phyloP scores from a whole-genome alignment of 2,797 vertebrate species.

The Manis pentadactyla region DNA sequence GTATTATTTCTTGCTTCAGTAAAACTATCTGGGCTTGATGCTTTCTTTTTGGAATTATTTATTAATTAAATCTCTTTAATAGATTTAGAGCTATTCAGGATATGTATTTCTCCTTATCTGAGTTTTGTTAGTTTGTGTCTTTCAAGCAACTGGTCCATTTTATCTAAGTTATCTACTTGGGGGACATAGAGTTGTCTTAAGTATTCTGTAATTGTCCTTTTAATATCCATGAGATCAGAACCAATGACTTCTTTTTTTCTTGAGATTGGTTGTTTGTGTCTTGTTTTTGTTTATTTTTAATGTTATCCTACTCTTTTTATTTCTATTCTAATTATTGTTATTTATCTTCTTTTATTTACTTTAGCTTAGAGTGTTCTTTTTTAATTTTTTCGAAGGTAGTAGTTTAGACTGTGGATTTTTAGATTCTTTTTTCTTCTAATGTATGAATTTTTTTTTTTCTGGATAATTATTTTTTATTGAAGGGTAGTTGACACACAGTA shows the following conservation, averaged over 20 bases:
- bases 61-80: not conserved
- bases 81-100: not conserved
- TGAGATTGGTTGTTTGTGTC: not conserved
- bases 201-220: not conserved
- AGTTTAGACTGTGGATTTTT: not conserved
- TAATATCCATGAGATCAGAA: not conserved
- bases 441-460: not conserved
- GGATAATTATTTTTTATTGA: too few species aligned
- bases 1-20: not conserved
- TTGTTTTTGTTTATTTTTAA: not conserved
- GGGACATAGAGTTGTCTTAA: not conserved
- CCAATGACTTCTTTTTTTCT: not conserved
- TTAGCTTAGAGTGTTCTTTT: not conserved
- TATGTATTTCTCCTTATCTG: not conserved
- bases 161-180: not conserved
- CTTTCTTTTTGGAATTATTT: not conserved
- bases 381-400: not conserved
- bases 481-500: too few species aligned
- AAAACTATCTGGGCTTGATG: not conserved
- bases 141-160: not conserved
- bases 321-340: not conserved
- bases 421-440: not conserved
- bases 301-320: not conserved
- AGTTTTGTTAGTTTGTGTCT: not conserved
- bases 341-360: conserved; percentile 2